These are phyloP conservation scores for Anguilla megastoma DNA, from an alignment of 2,797 vertebrate genomes.

Conservation along the genomic window DNA sequence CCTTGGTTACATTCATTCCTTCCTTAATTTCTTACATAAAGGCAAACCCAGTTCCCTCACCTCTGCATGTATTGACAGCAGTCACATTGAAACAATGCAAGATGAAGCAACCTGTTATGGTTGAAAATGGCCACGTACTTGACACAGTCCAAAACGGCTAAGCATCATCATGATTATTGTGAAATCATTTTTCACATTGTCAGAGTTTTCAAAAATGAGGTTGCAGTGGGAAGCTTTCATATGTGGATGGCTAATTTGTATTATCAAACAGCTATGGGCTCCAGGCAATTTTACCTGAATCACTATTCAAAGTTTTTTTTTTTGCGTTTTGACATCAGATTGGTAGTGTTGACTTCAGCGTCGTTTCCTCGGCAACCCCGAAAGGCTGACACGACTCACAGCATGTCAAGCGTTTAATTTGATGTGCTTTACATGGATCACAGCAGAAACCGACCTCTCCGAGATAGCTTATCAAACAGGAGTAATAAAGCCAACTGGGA, in stretches of 20 bases:
- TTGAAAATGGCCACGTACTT: too few species aligned
- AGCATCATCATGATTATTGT: background rate
- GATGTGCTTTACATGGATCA: constrained; percentile 9
- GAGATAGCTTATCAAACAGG: background rate
- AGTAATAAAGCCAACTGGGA: background rate
- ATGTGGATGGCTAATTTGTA: background rate
- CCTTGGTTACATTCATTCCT: background rate
- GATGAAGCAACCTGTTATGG: background rate
- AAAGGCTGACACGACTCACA: background rate
- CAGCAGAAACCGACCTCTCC: background rate
- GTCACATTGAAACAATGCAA: background rate
- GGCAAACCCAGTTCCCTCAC: background rate
- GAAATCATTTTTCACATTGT: background rate
- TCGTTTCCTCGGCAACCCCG: background rate
- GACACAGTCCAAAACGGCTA: background rate
- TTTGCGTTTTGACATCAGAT: background rate
- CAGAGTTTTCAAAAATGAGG: background rate
- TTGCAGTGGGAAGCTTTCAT: background rate
- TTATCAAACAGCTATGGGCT: background rate
- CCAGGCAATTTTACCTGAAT: background rate
- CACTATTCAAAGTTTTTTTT: background rate
- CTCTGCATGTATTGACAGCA: background rate
- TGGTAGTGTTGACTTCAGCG: background rate
- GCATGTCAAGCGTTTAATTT: constrained; percentile 14
- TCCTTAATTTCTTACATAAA: background rate